Evolutionary conservation across 2,797 vertebrate species (phyloP).

Genomic region (Argyrosomus regius): DNA sequence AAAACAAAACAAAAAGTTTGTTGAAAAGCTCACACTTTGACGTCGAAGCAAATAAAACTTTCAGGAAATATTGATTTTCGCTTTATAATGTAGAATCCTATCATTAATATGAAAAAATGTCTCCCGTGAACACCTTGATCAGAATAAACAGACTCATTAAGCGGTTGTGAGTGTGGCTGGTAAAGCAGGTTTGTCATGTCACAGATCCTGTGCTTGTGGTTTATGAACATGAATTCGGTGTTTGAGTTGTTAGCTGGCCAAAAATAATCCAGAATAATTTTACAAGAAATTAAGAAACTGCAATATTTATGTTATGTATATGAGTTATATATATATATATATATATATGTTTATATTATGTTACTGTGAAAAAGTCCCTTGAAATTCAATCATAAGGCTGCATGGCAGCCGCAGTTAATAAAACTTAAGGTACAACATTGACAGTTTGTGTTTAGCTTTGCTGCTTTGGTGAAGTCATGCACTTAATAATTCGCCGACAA

Average conservation of each 20-base stretch:
- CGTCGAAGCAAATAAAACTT: neutral
- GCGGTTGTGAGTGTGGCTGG: neutral
- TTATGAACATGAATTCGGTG: neutral
- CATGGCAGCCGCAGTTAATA: no score
- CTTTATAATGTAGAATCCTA: neutral
- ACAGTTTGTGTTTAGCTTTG: neutral
- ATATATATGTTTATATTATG: neutral
- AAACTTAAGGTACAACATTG: neutral
- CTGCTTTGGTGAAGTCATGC: constrained; percentile 8
- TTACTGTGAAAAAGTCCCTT: neutral
- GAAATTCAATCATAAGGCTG: neutral
- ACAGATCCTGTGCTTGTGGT: neutral
- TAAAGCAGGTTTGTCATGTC: neutral
- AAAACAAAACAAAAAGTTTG: constrained; percentile 6
- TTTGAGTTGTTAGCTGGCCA: neutral
- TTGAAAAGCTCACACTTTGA: neutral
- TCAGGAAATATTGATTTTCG: neutral
- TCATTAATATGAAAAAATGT: neutral
- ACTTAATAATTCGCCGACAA: neutral
- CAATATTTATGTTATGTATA: no score
- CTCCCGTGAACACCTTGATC: neutral
- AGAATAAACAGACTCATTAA: neutral
- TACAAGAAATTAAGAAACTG: neutral
- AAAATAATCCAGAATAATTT: neutral
- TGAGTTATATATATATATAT: no score